These are phyloP conservation scores for Cochlearius cochlearius DNA, from an alignment of 2,113 vertebrate genomes.

Conservation along the genomic window DNA sequence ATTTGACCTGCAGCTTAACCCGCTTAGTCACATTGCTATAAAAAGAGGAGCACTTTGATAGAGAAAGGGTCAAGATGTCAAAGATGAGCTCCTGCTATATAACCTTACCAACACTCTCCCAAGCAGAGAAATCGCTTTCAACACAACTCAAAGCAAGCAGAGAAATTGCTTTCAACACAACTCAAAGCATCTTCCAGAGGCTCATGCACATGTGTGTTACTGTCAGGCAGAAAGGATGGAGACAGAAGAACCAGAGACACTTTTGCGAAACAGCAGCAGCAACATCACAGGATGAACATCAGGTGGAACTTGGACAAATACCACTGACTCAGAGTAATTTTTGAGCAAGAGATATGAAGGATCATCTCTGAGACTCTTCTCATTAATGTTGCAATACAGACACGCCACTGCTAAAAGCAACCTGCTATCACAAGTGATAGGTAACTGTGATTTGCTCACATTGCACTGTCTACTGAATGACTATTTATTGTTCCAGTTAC, in stretches of 20 bases:
- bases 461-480: neutral
- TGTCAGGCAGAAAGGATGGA: neutral
- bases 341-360: neutral
- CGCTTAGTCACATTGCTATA: too few relatives aligned
- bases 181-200: neutral
- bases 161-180: neutral
- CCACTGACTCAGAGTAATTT: neutral
- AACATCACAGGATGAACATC: accelerated
- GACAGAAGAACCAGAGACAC: neutral
- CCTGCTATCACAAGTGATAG: accelerated
- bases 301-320: neutral
- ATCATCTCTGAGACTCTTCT: neutral
- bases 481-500: neutral
- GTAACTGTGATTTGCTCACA: neutral
- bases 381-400: neutral
- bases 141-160: neutral
- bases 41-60: neutral
- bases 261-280: neutral
- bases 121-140: neutral
- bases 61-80: neutral
- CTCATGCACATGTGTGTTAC: neutral
- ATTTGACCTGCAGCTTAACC: neutral
- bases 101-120: neutral
- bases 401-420: neutral
- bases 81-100: neutral